A percentile compares a stretch with the other conserved stretches of the same genome.
Evolutionary conservation across 2,888 invertebrate species (phyloP).

Genomic region (Sussaba pulchella): DNA sequence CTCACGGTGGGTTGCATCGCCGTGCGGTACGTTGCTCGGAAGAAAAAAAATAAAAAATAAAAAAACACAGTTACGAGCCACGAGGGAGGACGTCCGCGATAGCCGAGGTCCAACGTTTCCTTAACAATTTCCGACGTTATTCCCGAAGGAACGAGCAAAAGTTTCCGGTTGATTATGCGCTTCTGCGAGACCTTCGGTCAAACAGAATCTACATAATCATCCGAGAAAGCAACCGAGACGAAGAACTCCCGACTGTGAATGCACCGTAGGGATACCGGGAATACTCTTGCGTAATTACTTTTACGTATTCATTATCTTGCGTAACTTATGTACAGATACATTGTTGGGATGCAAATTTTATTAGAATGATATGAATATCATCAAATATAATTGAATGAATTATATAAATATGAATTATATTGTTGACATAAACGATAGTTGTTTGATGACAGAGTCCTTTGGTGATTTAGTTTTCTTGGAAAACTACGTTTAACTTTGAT

Average conservation of each 20-base stretch:
- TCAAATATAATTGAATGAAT: too few species aligned
- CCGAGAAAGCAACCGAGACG: constrained; percentile 2
- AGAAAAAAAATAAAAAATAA: constrained; percentile 31
- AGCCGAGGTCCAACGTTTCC: constrained; percentile 29
- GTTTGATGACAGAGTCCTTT: too few species aligned
- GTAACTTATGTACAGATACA: too few species aligned
- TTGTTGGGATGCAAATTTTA: too few species aligned
- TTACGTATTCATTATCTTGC: too few species aligned
- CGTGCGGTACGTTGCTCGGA: not conserved
- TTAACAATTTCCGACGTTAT: constrained; percentile 51
- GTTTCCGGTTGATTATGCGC: not conserved
- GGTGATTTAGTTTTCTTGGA: too few species aligned
- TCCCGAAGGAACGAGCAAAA: constrained; percentile 18
- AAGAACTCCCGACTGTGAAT: constrained; percentile 6
- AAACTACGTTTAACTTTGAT: too few species aligned
- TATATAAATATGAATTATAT: too few species aligned
- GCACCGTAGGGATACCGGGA: not conserved
- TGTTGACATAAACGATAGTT: too few species aligned
- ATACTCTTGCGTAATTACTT: constrained; percentile 4
- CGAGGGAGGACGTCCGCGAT: constrained; percentile 31
- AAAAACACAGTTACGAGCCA: constrained; percentile 55
- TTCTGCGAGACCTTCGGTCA: constrained; percentile 28
- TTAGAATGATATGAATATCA: too few species aligned
- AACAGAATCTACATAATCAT: constrained; percentile 47
- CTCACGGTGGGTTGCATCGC: not conserved